Percentiles rank a stretch among this genome's conserved stretches.
Conservation (phyloP, 2,888 invertebrate species). For the Epicampocera succincta region DNA sequence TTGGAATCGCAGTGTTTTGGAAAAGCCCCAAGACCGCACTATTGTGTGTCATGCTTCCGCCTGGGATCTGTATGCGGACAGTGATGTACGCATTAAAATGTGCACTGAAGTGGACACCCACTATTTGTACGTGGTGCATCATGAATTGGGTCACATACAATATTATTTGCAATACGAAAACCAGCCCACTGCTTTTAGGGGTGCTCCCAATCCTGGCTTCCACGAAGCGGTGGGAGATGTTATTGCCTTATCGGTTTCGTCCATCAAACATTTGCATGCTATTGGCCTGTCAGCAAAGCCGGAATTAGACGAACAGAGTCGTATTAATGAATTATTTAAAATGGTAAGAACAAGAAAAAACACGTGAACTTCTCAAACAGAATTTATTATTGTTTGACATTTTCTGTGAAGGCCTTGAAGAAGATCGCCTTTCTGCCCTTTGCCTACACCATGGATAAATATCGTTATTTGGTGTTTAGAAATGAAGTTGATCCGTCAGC, state of each 20-base stretch:
- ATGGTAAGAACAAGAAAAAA: slow-evolving; percentile 70
- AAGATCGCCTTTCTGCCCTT: slow-evolving; percentile 88
- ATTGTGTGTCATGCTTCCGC: slow-evolving; percentile 93
- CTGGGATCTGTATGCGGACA: slow-evolving; percentile 91
- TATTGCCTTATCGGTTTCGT: slow-evolving; percentile 86
- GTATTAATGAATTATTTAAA: slow-evolving; percentile 86
- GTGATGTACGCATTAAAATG: slow-evolving; percentile 89
- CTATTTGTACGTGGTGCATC: slow-evolving; percentile 84
- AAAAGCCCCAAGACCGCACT: slow-evolving; percentile 88
- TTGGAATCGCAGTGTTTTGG: slow-evolving; percentile 92
- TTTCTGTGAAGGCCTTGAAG: slow-evolving; percentile 81
- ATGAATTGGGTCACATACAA: slow-evolving; percentile 87
- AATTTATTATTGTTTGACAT: background rate
- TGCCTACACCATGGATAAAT: slow-evolving; percentile 86
- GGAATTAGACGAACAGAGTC: slow-evolving; percentile 84
- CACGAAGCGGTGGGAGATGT: slow-evolving; percentile 90
- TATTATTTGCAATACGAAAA: slow-evolving; percentile 86
- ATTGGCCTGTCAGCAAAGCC: slow-evolving; percentile 85
- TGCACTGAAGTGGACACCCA: slow-evolving; percentile 84
- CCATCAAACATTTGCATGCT: slow-evolving; percentile 87
- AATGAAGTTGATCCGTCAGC: slow-evolving; percentile 83
- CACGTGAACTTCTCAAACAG: background rate
- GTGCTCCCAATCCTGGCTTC: slow-evolving; percentile 84
- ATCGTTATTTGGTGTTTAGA: slow-evolving; percentile 87
- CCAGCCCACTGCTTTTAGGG: slow-evolving; percentile 84